Conservation (phyloP, 2,888 invertebrate species). For the Carcina quercana region DNA sequence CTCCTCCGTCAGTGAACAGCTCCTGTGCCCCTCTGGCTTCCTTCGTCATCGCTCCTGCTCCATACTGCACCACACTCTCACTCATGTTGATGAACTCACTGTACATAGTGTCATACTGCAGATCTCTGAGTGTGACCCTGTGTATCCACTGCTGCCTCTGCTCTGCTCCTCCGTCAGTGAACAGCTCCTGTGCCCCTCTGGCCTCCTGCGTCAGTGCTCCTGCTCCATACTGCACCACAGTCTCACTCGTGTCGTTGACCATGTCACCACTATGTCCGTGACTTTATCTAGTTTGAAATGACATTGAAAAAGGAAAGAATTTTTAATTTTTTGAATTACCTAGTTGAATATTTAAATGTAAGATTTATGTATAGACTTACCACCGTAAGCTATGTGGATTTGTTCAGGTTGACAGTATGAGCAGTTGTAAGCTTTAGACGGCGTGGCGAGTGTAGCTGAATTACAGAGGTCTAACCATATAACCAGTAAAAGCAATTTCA, state of each 20-base stretch:
- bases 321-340: too few species aligned
- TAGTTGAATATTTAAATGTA: too few species aligned
- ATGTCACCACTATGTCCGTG: constrained; percentile 5
- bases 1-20: not conserved
- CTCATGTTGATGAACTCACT: not conserved
- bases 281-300: too few species aligned
- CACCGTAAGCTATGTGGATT: constrained; percentile 78
- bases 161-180: constrained; percentile 2
- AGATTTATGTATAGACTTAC: too few species aligned
- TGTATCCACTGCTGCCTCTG: constrained; percentile 4
- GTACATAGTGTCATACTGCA: constrained; percentile 3
- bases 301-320: too few species aligned
- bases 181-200: not conserved
- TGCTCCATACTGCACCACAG: constrained; percentile 1
- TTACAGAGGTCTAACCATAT: too few species aligned
- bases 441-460: too few species aligned
- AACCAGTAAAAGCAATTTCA: too few species aligned
- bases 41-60: not conserved
- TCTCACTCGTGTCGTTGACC: constrained; percentile 4
- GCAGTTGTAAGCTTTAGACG: constrained; percentile 12
- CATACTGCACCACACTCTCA: not conserved
- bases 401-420: constrained; percentile 77
- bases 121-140: constrained; percentile 79
- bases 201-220: not conserved
- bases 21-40: not conserved